These are phyloP conservation scores for Cryptoprocta ferox DNA, from an alignment of 2,797 vertebrate species.

Conservation along the genomic window DNA sequence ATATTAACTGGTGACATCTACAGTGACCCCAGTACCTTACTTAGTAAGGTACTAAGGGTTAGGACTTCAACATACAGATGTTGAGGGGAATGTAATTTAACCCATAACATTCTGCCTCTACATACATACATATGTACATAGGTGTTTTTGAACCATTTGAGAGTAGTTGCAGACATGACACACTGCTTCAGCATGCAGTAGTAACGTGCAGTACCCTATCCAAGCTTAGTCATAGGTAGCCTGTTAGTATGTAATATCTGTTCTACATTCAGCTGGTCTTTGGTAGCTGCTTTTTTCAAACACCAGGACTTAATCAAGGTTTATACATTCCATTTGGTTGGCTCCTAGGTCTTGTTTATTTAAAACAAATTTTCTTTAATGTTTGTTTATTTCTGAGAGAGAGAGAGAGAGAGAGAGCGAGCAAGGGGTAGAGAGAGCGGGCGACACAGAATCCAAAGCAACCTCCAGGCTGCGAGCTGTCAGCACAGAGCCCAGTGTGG, in stretches of 20 bases:
- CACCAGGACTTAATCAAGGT: neutral
- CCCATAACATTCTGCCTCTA: neutral
- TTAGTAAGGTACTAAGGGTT: neutral
- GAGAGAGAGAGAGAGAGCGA: neutral
- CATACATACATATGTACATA: neutral
- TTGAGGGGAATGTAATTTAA: neutral
- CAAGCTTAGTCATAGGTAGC: neutral
- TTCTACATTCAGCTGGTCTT: neutral
- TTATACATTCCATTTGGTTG: neutral
- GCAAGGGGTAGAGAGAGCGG: neutral
- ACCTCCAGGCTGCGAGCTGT: no score
- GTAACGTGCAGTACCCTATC: neutral
- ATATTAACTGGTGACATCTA: neutral
- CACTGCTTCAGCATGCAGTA: neutral
- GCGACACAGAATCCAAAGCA: no score
- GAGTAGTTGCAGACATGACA: neutral
- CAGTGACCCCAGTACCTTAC: neutral
- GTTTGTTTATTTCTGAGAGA: no score
- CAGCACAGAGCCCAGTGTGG: no score
- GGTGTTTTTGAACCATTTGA: neutral
- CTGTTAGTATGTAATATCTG: neutral
- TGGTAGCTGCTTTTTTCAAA: neutral
- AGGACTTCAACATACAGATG: neutral
- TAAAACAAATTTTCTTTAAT: neutral
- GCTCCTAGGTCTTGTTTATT: neutral